Evolutionary conservation across 2,888 invertebrate genomes (phyloP).

Genomic region (Oligia fasciuncula): DNA sequence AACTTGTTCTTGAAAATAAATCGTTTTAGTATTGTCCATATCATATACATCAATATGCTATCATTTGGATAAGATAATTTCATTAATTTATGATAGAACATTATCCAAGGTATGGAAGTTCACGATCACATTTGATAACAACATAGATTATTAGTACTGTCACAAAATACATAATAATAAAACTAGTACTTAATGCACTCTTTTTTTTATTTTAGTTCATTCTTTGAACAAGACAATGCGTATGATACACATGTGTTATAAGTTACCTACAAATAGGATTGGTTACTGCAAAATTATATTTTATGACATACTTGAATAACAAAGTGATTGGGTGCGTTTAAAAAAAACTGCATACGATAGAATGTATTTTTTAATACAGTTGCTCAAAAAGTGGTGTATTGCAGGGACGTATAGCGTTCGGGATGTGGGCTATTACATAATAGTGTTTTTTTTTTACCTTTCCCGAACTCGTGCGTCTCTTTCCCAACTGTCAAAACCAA

Average conservation of each 20-base stretch:
- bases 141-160: background rate
- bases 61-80: constrained; percentile 16
- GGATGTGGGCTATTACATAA: too few relatives aligned
- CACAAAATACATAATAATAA: too few relatives aligned
- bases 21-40: background rate
- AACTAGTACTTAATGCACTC: background rate
- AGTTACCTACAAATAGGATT: background rate
- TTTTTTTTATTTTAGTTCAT: background rate
- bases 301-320: background rate
- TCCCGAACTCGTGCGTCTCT: too few relatives aligned
- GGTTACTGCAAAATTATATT: background rate
- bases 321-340: background rate
- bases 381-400: too few relatives aligned
- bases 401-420: too few relatives aligned
- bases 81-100: background rate
- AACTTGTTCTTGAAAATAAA: constrained; percentile 1
- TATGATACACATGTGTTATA: background rate
- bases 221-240: background rate
- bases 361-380: too few relatives aligned
- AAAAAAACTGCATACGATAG: background rate
- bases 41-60: background rate
- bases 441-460: too few relatives aligned
- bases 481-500: too few relatives aligned
- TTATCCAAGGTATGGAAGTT: constrained; percentile 16
- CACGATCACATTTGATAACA: background rate